phyloP scores from a whole-genome alignment of 2,113 vertebrate species.

The Urocynchramus pylzowi region DNA sequence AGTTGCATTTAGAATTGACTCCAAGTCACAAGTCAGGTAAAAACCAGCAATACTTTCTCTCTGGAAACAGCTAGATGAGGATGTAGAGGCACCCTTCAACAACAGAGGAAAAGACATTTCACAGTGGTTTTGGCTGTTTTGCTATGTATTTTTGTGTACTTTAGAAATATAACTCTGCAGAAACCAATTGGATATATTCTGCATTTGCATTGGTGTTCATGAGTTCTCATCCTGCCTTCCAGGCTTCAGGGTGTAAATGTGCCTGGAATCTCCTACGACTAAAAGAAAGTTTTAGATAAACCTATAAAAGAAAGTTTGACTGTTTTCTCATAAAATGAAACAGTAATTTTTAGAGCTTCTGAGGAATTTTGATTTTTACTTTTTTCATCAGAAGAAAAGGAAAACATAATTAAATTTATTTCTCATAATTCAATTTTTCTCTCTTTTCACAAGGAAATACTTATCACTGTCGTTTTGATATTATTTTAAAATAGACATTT shows the following conservation, averaged over 20 bases:
- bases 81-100: neutral
- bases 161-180: neutral
- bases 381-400: neutral
- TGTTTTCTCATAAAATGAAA: neutral
- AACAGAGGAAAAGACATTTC: neutral
- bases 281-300: neutral
- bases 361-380: neutral
- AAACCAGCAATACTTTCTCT: neutral
- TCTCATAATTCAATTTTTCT: neutral
- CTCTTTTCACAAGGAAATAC: neutral
- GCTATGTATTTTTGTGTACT: neutral
- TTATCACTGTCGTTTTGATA: neutral
- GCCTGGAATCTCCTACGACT: neutral
- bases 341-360: neutral
- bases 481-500: neutral
- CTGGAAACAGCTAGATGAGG: neutral
- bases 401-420: neutral
- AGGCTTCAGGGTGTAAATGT: neutral
- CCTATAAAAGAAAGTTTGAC: neutral
- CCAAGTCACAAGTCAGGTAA: neutral
- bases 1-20: neutral
- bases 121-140: neutral
- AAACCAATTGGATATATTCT: neutral
- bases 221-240: neutral
- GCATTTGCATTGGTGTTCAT: neutral